Evolutionary conservation across 2,113 vertebrate genomes (phyloP).

Genomic region (Natator depressus): DNA sequence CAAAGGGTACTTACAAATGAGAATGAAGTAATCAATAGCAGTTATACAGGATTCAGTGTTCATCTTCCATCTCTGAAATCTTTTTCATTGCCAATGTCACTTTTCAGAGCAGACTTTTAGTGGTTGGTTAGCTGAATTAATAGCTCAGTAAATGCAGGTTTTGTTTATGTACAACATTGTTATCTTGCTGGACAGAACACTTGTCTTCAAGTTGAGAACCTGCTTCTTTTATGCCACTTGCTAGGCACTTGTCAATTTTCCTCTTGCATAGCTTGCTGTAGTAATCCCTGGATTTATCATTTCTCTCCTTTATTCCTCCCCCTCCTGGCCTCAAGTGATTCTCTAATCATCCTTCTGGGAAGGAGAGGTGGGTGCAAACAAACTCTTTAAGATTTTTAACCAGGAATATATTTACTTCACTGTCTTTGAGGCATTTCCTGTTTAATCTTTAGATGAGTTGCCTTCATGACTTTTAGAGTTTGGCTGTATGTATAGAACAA

Average conservation of each 20-base stretch:
- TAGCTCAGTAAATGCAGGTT: neutral
- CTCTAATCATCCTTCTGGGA: conserved; percentile 6
- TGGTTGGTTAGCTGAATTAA: neutral
- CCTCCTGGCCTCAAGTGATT: neutral
- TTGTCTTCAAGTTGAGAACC: neutral
- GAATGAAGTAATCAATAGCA: conserved; percentile 49
- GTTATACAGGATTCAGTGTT: neutral
- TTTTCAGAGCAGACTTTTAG: neutral
- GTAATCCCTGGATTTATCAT: conserved; percentile 28
- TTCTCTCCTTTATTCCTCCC: conserved; percentile 20
- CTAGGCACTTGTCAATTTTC: neutral
- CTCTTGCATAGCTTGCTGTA: neutral
- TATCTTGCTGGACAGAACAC: neutral
- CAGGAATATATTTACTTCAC: neutral
- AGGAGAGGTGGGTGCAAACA: neutral
- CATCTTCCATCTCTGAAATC: conserved; percentile 27
- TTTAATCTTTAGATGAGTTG: accelerated
- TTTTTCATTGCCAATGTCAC: neutral
- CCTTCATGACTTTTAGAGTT: neutral
- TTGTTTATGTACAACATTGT: neutral
- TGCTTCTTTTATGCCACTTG: neutral
- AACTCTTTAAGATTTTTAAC: neutral
- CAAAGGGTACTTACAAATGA: conserved; percentile 60
- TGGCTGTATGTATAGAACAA: neutral
- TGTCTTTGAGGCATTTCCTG: neutral